These are phyloP conservation scores for Machimus rusticus DNA, from an alignment of 2,888 invertebrate genomes.

Conservation along the genomic window DNA sequence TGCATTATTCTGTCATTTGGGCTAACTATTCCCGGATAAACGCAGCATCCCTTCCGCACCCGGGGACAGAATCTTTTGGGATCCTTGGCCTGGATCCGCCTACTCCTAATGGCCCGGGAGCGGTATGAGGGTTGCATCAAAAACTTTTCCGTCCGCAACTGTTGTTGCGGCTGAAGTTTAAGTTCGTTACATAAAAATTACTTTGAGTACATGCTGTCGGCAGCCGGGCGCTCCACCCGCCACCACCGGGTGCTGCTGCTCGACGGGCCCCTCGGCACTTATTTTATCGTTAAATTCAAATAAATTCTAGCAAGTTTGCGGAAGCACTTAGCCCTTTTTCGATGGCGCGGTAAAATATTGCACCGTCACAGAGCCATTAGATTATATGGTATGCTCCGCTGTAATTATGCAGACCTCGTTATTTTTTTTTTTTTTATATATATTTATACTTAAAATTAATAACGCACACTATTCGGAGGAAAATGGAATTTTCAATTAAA, in stretches of 20 bases:
- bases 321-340: conserved; percentile 6
- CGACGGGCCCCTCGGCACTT: background rate
- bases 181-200: conserved; percentile 23
- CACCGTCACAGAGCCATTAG: background rate
- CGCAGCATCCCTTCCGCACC: background rate
- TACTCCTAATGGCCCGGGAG: background rate
- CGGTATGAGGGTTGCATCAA: background rate
- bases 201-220: conserved; percentile 2
- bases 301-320: background rate
- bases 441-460: conserved; percentile 7
- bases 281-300: conserved; percentile 14
- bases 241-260: background rate
- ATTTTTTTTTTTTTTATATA: background rate
- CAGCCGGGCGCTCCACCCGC: background rate
- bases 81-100: background rate
- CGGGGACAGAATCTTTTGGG: background rate
- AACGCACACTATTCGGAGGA: conserved; percentile 3
- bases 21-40: background rate
- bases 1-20: conserved; percentile 24
- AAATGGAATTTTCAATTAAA: conserved; percentile 27
- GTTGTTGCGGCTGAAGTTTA: conserved; percentile 12
- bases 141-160: background rate
- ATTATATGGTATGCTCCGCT: background rate
- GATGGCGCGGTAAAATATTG: background rate
- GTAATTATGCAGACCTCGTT: conserved; percentile 13